Evolutionary conservation across 2,888 invertebrate genomes (phyloP).

Genomic region (Hetaerina titia): DNA sequence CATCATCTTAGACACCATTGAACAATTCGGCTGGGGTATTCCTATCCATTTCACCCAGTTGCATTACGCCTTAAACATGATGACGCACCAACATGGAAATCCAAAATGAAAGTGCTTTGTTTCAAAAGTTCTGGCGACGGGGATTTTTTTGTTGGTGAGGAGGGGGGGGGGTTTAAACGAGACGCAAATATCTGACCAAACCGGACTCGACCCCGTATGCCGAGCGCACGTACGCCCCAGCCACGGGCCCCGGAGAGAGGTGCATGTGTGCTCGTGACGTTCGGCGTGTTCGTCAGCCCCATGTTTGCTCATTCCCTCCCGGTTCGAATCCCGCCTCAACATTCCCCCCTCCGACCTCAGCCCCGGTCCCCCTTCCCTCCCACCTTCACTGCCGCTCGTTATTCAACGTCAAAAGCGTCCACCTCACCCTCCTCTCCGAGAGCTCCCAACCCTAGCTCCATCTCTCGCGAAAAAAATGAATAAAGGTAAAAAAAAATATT

Average conservation of each 20-base stretch:
- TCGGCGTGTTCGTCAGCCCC: background rate
- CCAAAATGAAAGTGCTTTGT: background rate
- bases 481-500: background rate
- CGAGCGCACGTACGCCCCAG: background rate
- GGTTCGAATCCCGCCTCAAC: conserved; percentile 29
- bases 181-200: background rate
- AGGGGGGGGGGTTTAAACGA: background rate
- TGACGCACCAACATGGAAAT: too few species aligned
- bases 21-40: too few species aligned
- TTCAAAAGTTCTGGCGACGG: background rate
- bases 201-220: background rate
- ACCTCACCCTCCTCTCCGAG: background rate
- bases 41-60: too few species aligned
- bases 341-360: background rate
- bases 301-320: background rate
- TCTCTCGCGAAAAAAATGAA: background rate
- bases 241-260: background rate
- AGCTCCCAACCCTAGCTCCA: background rate
- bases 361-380: background rate
- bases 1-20: too few species aligned
- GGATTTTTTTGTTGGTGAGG: background rate
- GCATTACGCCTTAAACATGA: too few species aligned
- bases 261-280: background rate
- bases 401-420: conserved; percentile 54
- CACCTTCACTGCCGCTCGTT: conserved; percentile 21